A percentile compares a stretch with the other conserved stretches of the same genome.
Conservation (phyloP, 92 coral and sea anemone genomes). For the Porites evermanni region DNA sequence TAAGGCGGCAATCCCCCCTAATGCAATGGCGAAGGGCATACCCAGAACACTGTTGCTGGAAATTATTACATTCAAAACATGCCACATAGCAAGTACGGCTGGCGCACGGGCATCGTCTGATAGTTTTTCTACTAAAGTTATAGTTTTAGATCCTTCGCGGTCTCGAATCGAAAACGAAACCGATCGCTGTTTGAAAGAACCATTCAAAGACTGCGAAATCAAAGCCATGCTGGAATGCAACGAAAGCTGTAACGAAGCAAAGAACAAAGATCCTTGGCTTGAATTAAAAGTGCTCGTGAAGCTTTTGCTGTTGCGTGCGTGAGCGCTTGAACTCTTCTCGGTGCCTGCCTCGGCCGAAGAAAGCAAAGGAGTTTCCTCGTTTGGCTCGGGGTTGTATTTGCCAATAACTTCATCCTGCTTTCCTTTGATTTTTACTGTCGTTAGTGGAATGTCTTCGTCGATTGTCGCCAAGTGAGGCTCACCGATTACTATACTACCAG, state of each 20-base stretch:
- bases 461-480: slow-evolving; percentile 82
- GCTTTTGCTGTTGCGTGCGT: slow-evolving; percentile 50
- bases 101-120: slow-evolving; percentile 87
- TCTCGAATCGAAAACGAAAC: slow-evolving; percentile 28
- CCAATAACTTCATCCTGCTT: slow-evolving; percentile 65
- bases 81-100: slow-evolving; percentile 75
- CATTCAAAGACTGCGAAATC: slow-evolving; percentile 26
- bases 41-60: slow-evolving; percentile 77
- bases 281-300: slow-evolving; percentile 67
- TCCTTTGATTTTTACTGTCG: slow-evolving; percentile 71
- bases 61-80: slow-evolving; percentile 78
- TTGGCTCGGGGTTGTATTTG: slow-evolving; percentile 16
- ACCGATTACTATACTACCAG: slow-evolving; percentile 35
- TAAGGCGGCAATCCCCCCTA: slow-evolving; percentile 77
- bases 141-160: slow-evolving; percentile 35
- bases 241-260: slow-evolving; percentile 90
- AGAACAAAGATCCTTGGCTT: slow-evolving; percentile 84
- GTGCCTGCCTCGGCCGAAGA: slow-evolving; percentile 62
- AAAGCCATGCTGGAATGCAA: slow-evolving; percentile 69
- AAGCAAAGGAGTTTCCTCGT: slow-evolving; percentile 67
- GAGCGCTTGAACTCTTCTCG: slow-evolving; percentile 39
- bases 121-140: slow-evolving; percentile 70
- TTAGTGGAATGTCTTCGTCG: slow-evolving; percentile 68
- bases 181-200: slow-evolving; percentile 33
- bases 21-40: slow-evolving; percentile 75